Evolutionary conservation across 1,140 invertebrate genomes (phyloP), one percentile per base, ranked within the genome.

Genomic region (Leptinotarsa texana): DNA sequence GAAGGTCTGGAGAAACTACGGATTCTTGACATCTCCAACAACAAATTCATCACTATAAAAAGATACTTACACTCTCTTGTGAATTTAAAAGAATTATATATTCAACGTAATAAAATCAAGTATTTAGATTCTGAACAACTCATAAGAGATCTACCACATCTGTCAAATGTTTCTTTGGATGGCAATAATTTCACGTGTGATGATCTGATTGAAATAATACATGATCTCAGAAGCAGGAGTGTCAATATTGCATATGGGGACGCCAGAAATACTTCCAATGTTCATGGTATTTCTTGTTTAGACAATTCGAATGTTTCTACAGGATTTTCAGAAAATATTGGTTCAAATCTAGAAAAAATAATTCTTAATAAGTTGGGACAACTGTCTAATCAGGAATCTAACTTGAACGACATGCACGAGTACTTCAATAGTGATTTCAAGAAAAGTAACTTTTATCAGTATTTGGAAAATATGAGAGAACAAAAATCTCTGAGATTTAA

Each of bases 351-450:
- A 17, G 67, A 69, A 33, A 11, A 65, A 65, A 65, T 65, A 2
- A 65, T 65, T 5, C 27, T 21, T 0, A 5, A 22, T 21, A 65
- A 65, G 11, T 33, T 65, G 3, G 63, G 27, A 15, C 21, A 65
- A 13, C 13, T 65, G 21, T 69, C 67, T 33, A 21, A 48, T 47
- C 67, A 42, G 27, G 17, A 11, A 17, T 42, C 63, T n/a, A 24
- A 72, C 4, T 13, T 8, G 8, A 72, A 33, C 42, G 22, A 17
- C 22, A 63, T 72, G 57, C 63, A 72, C 33, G 18, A 72, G 13
- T 72, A 72, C 61, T 63, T 72, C 27, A 72, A 72, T 22, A 42
- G 63, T 33, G 70, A 72, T 47, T 72, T 72, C 27, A 72, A 63
- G 33, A 63, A 65, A 11, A 72, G 70, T 47, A 72, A 63, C 18